A percentile compares a stretch with the other conserved stretches of the same genome.
Evolutionary conservation across 1,140 invertebrate genomes (phyloP).

Genomic region (Ladona fulva): DNA sequence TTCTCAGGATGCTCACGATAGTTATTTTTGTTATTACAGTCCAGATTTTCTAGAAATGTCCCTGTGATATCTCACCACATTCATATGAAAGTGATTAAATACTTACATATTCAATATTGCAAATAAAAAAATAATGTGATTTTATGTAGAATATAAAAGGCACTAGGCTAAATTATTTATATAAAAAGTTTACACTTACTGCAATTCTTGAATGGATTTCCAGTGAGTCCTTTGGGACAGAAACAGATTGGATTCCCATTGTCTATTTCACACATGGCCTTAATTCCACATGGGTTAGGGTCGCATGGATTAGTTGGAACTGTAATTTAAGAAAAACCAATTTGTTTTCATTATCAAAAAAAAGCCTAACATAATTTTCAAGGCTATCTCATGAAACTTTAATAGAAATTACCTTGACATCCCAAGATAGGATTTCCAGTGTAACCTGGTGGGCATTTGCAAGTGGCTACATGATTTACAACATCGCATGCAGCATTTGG

Average conservation of each 20-base stretch:
- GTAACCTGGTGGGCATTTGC: conserved; percentile 67
- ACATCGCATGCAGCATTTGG: conserved; percentile 67
- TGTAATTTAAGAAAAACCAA: conserved; percentile 31
- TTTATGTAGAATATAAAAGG: too few species aligned
- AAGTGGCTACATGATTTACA: conserved; percentile 57
- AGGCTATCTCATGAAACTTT: background rate
- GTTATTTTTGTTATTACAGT: too few species aligned
- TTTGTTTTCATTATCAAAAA: conserved; percentile 31
- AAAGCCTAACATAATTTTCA: conserved; percentile 20
- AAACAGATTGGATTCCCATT: conserved; percentile 80
- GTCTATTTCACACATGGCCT: conserved; percentile 75
- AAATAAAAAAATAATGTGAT: too few species aligned
- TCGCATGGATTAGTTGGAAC: conserved; percentile 58
- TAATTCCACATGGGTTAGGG: conserved; percentile 74
- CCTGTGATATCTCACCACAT: too few species aligned
- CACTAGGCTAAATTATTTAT: too few species aligned
- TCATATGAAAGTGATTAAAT: too few species aligned
- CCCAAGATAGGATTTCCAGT: conserved; percentile 55
- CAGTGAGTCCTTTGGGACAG: conserved; percentile 79
- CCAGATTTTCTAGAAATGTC: too few species aligned
- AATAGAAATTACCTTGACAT: conserved; percentile 32
- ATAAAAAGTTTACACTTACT: conserved; percentile 76
- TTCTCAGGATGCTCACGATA: too few species aligned
- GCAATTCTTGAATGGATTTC: conserved; percentile 84
- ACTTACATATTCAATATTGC: too few species aligned